These are phyloP conservation scores for Carcinoscorpius rotundicauda DNA, from an alignment of 1,140 invertebrate genomes.

Conservation along the genomic window DNA sequence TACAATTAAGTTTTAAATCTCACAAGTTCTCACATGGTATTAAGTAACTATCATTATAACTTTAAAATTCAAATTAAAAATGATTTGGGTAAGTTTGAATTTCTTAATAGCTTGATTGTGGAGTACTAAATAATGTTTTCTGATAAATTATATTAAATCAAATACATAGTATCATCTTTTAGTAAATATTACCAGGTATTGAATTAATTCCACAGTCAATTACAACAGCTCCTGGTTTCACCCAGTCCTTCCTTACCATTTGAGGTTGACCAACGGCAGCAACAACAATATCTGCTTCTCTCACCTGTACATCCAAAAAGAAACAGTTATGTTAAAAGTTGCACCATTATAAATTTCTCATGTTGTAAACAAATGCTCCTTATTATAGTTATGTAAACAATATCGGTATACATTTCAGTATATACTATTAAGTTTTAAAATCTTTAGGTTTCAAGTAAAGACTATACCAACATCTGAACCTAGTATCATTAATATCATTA, in stretches of 20 bases:
- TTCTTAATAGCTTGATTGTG: background rate
- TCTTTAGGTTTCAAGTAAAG: too few species aligned
- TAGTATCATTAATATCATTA: too few species aligned
- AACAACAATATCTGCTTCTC: slow-evolving; percentile 80
- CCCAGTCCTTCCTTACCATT: slow-evolving; percentile 87
- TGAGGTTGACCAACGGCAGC: slow-evolving; percentile 83
- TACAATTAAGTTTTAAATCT: background rate
- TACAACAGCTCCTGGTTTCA: slow-evolving; percentile 93
- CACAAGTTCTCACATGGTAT: background rate
- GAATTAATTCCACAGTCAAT: slow-evolving; percentile 98
- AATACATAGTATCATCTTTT: background rate
- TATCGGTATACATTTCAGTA: too few species aligned
- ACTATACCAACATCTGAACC: too few species aligned
- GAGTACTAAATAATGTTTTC: background rate
- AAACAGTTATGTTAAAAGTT: too few species aligned
- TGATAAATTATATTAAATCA: background rate
- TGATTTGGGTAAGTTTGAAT: too few species aligned
- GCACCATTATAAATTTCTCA: too few species aligned
- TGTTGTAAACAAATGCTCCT: too few species aligned
- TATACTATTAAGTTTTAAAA: too few species aligned
- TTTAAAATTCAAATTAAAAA: background rate
- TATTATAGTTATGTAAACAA: too few species aligned
- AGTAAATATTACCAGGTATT: slow-evolving; percentile 39
- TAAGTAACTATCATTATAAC: background rate
- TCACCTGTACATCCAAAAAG: slow-evolving; percentile 23